Conservation (phyloP, 2,888 invertebrate genomes). For the Lasioglossum calceatum region DNA sequence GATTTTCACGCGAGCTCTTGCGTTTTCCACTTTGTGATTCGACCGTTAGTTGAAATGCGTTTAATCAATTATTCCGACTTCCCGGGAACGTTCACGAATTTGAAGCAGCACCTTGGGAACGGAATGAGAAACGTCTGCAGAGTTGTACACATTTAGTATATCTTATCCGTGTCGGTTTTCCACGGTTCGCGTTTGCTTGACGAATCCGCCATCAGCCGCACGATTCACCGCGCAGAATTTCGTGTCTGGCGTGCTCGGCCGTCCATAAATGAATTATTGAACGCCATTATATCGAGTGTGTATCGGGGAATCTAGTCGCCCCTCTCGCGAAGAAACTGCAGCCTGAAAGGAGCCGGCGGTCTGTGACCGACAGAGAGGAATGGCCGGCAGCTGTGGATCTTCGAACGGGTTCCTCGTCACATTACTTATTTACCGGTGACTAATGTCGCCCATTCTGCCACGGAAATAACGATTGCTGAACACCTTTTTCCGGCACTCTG, state of each 20-base stretch:
- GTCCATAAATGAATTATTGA: constrained; percentile 24
- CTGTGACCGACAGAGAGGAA: constrained; percentile 50
- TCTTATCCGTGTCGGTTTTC: neutral
- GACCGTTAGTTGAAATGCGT: neutral
- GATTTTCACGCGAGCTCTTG: neutral
- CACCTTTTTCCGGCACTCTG: neutral
- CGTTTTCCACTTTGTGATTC: neutral
- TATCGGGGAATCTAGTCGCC: constrained; percentile 17
- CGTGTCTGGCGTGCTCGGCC: neutral
- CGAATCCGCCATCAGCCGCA: neutral
- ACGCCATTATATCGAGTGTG: constrained; percentile 24
- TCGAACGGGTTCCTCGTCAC: constrained; percentile 29
- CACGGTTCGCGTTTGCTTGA: neutral
- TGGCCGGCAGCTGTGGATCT: constrained; percentile 24
- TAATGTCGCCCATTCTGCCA: constrained; percentile 34
- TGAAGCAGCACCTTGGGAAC: neutral
- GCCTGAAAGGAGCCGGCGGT: constrained; percentile 4
- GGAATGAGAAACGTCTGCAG: neutral
- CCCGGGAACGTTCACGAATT: neutral
- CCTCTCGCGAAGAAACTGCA: constrained; percentile 22
- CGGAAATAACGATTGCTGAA: constrained; percentile 18
- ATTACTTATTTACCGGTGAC: constrained; percentile 57
- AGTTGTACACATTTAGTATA: neutral
- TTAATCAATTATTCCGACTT: neutral
- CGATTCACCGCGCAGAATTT: neutral